phyloP scores from a whole-genome alignment of 2,797 vertebrate species.

The Enteromius argenteus region DNA sequence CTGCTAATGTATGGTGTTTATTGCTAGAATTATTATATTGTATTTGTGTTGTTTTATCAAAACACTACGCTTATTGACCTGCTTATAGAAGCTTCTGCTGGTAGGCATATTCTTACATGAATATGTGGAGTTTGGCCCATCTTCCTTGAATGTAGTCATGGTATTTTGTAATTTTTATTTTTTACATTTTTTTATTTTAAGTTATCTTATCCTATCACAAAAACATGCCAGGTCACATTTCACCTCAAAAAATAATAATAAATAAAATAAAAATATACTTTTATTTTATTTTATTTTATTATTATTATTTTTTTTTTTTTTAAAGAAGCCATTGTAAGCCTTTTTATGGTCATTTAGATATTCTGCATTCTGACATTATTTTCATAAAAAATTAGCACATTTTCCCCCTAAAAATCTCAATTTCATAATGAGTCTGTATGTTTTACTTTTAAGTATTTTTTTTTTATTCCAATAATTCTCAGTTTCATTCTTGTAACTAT shows the following conservation, averaged over 20 bases:
- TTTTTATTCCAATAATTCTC: not conserved
- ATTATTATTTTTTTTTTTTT: too few species aligned
- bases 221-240: not conserved
- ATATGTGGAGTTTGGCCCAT: conserved; percentile 19
- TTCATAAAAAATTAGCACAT: not conserved
- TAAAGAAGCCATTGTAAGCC: not conserved
- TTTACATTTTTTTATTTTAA: not conserved
- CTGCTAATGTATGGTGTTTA: conserved; percentile 17
- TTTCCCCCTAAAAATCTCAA: not conserved
- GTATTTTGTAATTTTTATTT: not conserved
- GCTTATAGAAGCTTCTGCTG: conserved; percentile 34
- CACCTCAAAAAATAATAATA: too few species aligned
- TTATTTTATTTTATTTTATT: too few species aligned
- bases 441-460: not conserved
- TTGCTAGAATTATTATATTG: conserved; percentile 19
- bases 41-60: conserved; percentile 14
- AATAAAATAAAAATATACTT: not conserved
- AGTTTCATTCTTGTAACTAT: not conserved
- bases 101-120: conserved; percentile 22
- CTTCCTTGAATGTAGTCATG: not conserved
- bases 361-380: not conserved
- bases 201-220: not conserved
- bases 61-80: conserved; percentile 28
- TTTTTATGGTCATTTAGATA: not conserved
- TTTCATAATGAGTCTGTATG: not conserved